A percentile compares a stretch with the other conserved stretches of the same genome.
These are phyloP conservation scores for Taenioides sp. DNA, from an alignment of 2,797 vertebrate species.

Conservation along the genomic window DNA sequence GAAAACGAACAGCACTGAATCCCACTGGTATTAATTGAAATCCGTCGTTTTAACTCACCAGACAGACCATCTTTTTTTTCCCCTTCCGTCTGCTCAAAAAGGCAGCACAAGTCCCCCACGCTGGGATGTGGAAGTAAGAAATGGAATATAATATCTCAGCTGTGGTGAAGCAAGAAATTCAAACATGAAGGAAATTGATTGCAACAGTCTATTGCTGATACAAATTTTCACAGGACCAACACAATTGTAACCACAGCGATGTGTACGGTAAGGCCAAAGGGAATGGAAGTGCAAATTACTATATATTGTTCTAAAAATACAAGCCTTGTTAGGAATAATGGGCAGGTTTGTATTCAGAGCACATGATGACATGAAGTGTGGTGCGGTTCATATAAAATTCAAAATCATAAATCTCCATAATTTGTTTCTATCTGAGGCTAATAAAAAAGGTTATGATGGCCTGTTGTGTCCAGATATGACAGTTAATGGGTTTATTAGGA, in stretches of 20 bases:
- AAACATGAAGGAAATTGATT: slow-evolving; percentile 66
- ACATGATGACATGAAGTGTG: slow-evolving; percentile 61
- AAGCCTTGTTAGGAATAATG: slow-evolving; percentile 56
- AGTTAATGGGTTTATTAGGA: background rate
- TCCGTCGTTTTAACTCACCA: slow-evolving; percentile 22
- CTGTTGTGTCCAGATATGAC: slow-evolving; percentile 27
- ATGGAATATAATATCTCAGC: slow-evolving; percentile 55
- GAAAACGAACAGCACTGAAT: slow-evolving; percentile 65
- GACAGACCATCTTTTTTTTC: slow-evolving; percentile 45
- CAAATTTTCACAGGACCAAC: slow-evolving; percentile 35
- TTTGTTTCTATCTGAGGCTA: slow-evolving; percentile 37
- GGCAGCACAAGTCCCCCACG: slow-evolving; percentile 50
- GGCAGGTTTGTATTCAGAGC: slow-evolving; percentile 59
- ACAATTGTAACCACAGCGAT: slow-evolving; percentile 14
- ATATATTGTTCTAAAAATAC: slow-evolving; percentile 10
- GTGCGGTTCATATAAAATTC: slow-evolving; percentile 53
- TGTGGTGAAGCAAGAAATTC: slow-evolving; percentile 61
- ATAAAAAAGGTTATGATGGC: slow-evolving; percentile 35
- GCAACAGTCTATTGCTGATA: slow-evolving; percentile 67
- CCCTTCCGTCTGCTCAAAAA: slow-evolving; percentile 57
- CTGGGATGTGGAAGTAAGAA: slow-evolving; percentile 49
- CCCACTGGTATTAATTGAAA: slow-evolving; percentile 48
- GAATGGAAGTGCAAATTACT: slow-evolving; percentile 25
- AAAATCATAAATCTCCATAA: slow-evolving; percentile 60
- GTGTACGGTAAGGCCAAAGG: slow-evolving; percentile 22